These are phyloP conservation scores for Dromius quadrimaculatus DNA, from an alignment of 2,888 invertebrate species.

Conservation along the genomic window DNA sequence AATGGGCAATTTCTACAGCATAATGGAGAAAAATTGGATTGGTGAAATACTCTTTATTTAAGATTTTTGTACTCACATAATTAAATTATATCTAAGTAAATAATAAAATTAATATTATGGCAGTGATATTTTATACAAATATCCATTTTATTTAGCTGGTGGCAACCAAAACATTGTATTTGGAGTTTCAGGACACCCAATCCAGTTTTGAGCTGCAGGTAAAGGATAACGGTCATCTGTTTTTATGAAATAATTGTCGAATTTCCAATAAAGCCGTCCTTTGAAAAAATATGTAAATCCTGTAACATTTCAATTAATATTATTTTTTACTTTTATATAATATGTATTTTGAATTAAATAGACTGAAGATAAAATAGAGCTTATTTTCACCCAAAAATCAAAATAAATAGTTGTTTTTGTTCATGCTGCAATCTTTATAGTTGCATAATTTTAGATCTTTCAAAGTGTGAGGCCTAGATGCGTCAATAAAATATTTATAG, in stretches of 20 bases:
- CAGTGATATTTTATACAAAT: conserved; percentile 36
- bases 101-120: conserved; percentile 30
- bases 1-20: conserved; percentile 84
- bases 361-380: background rate
- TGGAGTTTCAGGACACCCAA: conserved; percentile 71
- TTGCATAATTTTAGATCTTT: conserved; percentile 8
- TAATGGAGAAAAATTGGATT: conserved; percentile 79
- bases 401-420: too few species aligned
- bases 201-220: conserved; percentile 76
- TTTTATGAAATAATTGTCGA: conserved; percentile 74
- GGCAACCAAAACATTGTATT: conserved; percentile 63
- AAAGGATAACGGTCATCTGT: conserved; percentile 75
- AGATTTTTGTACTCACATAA: background rate
- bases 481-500: conserved; percentile 32
- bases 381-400: too few species aligned
- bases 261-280: conserved; percentile 80
- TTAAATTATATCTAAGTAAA: background rate
- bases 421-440: background rate
- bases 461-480: background rate
- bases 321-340: background rate
- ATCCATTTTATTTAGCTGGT: conserved; percentile 29
- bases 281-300: conserved; percentile 84
- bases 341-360: background rate
- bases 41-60: conserved; percentile 70
- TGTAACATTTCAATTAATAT: conserved; percentile 63